Evolutionary conservation across 2,113 vertebrate species (phyloP).

Genomic region (Carassius auratus): DNA sequence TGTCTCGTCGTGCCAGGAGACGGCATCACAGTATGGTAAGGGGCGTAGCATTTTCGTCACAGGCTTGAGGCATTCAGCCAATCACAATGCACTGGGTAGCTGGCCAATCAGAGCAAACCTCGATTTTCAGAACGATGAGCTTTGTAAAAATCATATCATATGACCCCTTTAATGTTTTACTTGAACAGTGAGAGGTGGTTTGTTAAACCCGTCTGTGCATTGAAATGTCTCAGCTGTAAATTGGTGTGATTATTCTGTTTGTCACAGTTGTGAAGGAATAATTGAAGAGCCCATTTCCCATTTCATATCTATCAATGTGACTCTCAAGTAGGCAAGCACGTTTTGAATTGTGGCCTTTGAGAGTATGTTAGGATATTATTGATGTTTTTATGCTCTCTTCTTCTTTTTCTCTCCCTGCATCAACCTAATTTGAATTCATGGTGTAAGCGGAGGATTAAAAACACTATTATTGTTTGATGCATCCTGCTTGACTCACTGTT

Average conservation of each 20-base stretch:
- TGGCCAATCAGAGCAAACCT: too few species aligned
- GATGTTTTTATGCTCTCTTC: not conserved
- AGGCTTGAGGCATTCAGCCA: too few species aligned
- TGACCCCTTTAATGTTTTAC: not conserved
- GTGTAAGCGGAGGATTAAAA: not conserved
- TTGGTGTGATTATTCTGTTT: conserved; percentile 17
- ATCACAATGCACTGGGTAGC: too few species aligned
- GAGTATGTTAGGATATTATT: conserved; percentile 22
- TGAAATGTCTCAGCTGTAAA: conserved; percentile 11
- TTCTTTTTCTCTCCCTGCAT: not conserved
- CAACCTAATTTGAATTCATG: not conserved
- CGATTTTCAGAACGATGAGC: too few species aligned
- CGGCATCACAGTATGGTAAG: too few species aligned
- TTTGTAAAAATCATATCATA: too few species aligned
- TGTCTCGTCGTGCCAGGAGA: too few species aligned
- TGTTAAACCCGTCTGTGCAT: conserved; percentile 3
- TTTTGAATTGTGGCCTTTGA: conserved; percentile 17
- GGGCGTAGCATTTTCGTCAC: too few species aligned
- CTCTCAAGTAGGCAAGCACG: not conserved
- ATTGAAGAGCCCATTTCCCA: conserved; percentile 22
- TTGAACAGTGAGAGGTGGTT: not conserved
- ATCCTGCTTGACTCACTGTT: not conserved
- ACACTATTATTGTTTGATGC: not conserved
- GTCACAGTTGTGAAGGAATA: conserved; percentile 20
- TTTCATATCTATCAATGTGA: conserved; percentile 4